A percentile compares a stretch with the other conserved stretches of the same genome.
Conservation (phyloP, 2,113 vertebrate species). For the Lepus europaeus region DNA sequence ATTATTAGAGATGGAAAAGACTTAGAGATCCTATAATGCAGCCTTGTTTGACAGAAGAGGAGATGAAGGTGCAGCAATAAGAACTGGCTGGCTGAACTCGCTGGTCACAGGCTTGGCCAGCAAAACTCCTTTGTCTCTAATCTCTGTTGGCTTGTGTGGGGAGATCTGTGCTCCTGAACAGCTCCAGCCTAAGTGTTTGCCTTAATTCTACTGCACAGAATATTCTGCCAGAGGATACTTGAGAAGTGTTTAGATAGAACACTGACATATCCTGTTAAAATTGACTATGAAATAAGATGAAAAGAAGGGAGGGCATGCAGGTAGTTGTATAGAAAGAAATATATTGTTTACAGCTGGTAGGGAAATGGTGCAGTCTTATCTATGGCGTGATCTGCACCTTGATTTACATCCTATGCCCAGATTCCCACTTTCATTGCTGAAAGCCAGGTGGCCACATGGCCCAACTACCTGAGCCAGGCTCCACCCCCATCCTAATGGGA, state of each 20-base stretch:
- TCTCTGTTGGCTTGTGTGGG: neutral
- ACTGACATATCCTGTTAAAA: slow-evolving; percentile 31
- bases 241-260: neutral
- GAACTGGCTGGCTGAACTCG: neutral
- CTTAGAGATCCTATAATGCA: neutral
- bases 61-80: neutral
- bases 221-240: slow-evolving; percentile 34
- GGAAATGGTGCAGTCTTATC: too few relatives aligned
- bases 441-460: too few relatives aligned
- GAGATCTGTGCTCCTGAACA: neutral
- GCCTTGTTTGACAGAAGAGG: neutral
- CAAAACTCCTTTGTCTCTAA: neutral
- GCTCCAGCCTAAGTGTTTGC: neutral
- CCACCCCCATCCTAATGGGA: too few relatives aligned
- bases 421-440: too few relatives aligned
- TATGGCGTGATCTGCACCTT: too few relatives aligned
- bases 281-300: neutral
- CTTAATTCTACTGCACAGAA: neutral
- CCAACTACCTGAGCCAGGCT: too few relatives aligned
- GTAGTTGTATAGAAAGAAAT: neutral
- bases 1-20: neutral
- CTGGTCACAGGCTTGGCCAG: neutral
- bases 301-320: neutral
- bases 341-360: neutral
- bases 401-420: too few relatives aligned